A percentile compares a stretch with the other conserved stretches of the same genome.
Conservation (phyloP, 2,888 invertebrate species). For the Cephus sareptanus region DNA sequence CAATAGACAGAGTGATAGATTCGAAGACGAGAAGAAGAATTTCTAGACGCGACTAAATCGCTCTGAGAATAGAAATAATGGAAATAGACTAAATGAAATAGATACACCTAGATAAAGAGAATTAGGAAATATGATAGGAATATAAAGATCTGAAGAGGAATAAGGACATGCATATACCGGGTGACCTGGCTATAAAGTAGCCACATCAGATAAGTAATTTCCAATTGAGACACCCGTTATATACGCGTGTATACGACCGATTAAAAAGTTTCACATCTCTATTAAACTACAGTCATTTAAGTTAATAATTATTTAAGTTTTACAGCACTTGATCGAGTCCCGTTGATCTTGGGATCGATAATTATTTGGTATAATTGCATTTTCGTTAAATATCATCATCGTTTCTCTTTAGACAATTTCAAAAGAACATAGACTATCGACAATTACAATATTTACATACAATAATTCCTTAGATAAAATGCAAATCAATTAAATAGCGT, state of each 20-base stretch:
- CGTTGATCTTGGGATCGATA: slow-evolving; percentile 1
- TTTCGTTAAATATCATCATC: slow-evolving; percentile 36
- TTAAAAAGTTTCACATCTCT: background rate
- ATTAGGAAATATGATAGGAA: background rate
- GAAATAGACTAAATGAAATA: background rate
- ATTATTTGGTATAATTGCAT: slow-evolving; percentile 55
- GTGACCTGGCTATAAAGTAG: background rate
- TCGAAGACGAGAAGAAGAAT: background rate
- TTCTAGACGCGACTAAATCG: background rate
- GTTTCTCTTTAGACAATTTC: slow-evolving; percentile 21
- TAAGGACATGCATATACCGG: slow-evolving; percentile 1
- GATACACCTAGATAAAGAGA: slow-evolving; percentile 1
- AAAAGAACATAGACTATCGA: slow-evolving; percentile 20
- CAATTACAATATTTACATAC: slow-evolving; percentile 43
- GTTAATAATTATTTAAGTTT: slow-evolving; percentile 16
- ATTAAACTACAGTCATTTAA: slow-evolving; percentile 4
- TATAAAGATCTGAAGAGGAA: background rate
- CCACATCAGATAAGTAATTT: background rate
- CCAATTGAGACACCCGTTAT: background rate
- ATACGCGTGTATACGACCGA: background rate
- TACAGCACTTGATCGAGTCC: slow-evolving; percentile 1
- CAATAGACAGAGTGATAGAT: slow-evolving; percentile 14
- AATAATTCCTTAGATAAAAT: slow-evolving; percentile 38
- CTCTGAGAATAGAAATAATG: background rate
- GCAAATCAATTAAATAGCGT: slow-evolving; percentile 39